These are phyloP conservation scores for Blennius ocellaris DNA, from an alignment of 2,113 vertebrate species.

Conservation along the genomic window DNA sequence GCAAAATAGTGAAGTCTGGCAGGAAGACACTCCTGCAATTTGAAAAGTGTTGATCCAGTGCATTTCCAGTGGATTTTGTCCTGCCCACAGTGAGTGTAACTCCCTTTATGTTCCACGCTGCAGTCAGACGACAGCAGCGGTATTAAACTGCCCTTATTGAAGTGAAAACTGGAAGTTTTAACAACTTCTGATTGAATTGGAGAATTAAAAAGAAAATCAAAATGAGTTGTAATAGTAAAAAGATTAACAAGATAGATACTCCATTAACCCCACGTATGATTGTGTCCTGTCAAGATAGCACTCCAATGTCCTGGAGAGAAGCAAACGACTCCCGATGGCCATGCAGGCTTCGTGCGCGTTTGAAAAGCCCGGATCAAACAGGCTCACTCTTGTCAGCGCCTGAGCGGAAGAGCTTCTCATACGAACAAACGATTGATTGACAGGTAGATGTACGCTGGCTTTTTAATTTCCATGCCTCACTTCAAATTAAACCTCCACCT, in stretches of 20 bases:
- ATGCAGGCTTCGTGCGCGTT: slow-evolving; percentile 70
- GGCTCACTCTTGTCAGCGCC: slow-evolving; percentile 86
- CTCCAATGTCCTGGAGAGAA: slow-evolving; percentile 77
- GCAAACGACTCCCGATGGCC: slow-evolving; percentile 86
- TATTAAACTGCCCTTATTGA: not conserved
- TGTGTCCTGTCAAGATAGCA: slow-evolving; percentile 77
- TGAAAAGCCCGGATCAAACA: slow-evolving; percentile 88
- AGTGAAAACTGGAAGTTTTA: slow-evolving; percentile 38
- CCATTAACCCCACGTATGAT: slow-evolving; percentile 74
- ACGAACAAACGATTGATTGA: slow-evolving; percentile 88
- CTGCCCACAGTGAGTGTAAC: too few relatives aligned
- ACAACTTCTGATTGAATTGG: slow-evolving; percentile 58
- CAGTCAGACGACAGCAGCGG: not conserved
- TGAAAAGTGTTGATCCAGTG: not conserved
- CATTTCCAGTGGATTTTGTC: too few relatives aligned
- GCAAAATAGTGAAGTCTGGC: too few relatives aligned
- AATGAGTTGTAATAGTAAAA: slow-evolving; percentile 59
- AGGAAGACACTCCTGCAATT: not conserved
- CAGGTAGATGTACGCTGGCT: slow-evolving; percentile 79
- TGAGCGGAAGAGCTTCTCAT: slow-evolving; percentile 81
- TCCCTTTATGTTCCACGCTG: not conserved
- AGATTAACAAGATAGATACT: slow-evolving; percentile 73
- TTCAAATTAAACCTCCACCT: slow-evolving; percentile 91
- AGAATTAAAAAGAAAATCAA: slow-evolving; percentile 53
- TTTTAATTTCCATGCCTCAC: slow-evolving; percentile 88